Conservation (phyloP, 1,140 invertebrate genomes). For the Whitmania pigra region DNA sequence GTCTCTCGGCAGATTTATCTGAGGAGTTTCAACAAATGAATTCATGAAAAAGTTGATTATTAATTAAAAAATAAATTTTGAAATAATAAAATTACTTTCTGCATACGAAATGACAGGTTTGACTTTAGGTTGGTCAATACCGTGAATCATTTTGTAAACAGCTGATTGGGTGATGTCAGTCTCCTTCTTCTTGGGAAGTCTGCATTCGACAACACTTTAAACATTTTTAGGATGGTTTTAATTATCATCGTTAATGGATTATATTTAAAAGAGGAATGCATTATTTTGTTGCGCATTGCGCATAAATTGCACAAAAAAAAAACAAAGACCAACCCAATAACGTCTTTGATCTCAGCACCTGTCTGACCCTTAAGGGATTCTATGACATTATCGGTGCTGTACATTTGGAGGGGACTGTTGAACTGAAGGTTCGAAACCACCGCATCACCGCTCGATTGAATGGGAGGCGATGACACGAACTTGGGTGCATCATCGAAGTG, state of each 20-base stretch:
- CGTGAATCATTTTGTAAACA: constrained; percentile 24
- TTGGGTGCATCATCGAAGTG: constrained; percentile 21
- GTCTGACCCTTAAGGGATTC: constrained; percentile 27
- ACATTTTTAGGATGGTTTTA: background rate
- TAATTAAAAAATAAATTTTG: background rate
- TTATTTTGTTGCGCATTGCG: too few species aligned
- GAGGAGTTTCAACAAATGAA: too few species aligned
- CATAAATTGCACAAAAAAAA: too few species aligned
- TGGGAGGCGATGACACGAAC: constrained; percentile 23
- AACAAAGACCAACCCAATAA: constrained; percentile 25
- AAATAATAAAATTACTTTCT: constrained; percentile 16
- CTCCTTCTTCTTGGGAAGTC: constrained; percentile 21
- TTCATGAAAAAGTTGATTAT: too few species aligned
- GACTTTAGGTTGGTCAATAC: constrained; percentile 16
- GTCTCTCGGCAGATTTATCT: too few species aligned
- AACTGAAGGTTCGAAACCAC: constrained; percentile 24
- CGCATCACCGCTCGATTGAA: constrained; percentile 13
- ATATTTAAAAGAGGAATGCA: background rate
- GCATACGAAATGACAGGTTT: constrained; percentile 19
- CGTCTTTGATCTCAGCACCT: constrained; percentile 24
- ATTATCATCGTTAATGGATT: background rate
- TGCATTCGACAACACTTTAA: constrained; percentile 12
- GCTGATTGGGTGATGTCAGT: constrained; percentile 22
- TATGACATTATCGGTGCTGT: constrained; percentile 28
- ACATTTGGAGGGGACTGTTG: constrained; percentile 25